Base-by-base conservation (phyloP, 2,113 vertebrate species). In the Sula dactylatra region DNA sequence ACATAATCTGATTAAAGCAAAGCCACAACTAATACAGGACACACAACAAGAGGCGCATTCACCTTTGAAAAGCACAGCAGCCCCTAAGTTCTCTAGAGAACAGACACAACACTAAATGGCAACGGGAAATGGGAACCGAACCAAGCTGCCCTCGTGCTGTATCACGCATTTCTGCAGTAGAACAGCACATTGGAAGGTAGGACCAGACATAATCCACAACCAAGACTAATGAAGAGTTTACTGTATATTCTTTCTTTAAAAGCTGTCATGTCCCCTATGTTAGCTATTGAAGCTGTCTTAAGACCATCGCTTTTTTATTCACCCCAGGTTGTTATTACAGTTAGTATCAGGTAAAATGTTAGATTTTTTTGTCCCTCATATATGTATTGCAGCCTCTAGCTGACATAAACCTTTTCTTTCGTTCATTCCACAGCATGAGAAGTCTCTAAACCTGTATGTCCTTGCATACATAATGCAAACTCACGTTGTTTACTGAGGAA, bases 341-440 rank as follows among this genome's bases (percentile, higher is more conserved):
- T 52, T 42, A 72, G 4, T 27, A 55, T 26, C 22, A 72, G 16
- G 10, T 17, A 27, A 67, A 76, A 8, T 6, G 7, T 21, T 52
- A 32, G 14, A 31, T 14, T 78, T 66, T 66, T 88, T 61, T 6
- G 5, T 6, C 24, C 9, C 13, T 62, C 26, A 45, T 18, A 29
- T 12, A 34, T 0, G 0, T 24, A 83, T 29, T 62, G 34, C 4
- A 78, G 36, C 27, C 45, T 86, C 24, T 40, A 34, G 21, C 20
- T 20, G 16, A 67, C 2, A 4, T 0, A 71, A 56, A 62, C 4
- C 4, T 61, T 56, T 71, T 36, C 15, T 83, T 86, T 49, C 27
- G 10, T 34, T 80, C n/a, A 42, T 61, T 93, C 26, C 25, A 64
- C 42, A 55, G 4, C 20, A 59, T 2, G 3, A 13, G 20, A 79